These are phyloP conservation scores for Oenanthe melanoleuca DNA, from an alignment of 2,113 vertebrate species.

Conservation along the genomic window DNA sequence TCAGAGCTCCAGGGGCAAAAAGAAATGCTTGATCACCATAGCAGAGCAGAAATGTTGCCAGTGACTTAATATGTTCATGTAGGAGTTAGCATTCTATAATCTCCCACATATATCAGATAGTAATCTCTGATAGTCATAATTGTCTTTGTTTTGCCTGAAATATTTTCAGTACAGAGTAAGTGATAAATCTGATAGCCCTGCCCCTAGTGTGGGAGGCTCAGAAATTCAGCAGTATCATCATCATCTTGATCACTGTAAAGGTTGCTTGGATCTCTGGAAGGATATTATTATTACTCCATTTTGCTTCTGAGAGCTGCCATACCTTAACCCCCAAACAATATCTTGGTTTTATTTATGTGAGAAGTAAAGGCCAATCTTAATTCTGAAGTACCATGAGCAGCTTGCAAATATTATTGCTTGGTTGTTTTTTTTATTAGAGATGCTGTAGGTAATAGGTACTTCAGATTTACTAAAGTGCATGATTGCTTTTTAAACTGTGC, in stretches of 20 bases:
- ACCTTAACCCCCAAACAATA: not conserved
- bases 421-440: slow-evolving; percentile 18
- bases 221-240: not conserved
- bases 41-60: not conserved
- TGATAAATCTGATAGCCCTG: not conserved
- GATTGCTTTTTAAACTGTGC: slow-evolving; percentile 50
- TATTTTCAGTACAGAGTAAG: not conserved
- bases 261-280: not conserved
- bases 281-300: not conserved
- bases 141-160: not conserved
- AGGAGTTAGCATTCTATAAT: not conserved
- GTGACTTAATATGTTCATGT: not conserved
- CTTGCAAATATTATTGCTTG: slow-evolving; percentile 15
- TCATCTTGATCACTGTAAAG: not conserved
- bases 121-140: not conserved
- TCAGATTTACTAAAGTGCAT: slow-evolving; percentile 33
- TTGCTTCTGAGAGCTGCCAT: not conserved
- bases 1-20: not conserved
- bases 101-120: not conserved
- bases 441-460: slow-evolving; percentile 32
- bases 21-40: not conserved
- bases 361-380: slow-evolving; percentile 9
- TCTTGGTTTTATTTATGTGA: slow-evolving; percentile 5
- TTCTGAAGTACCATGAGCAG: not conserved
- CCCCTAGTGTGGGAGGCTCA: not conserved